A percentile compares a stretch with the other conserved stretches of the same genome.
phyloP scores from a whole-genome alignment of 2,113 vertebrate species.

The Ophiodon elongatus region DNA sequence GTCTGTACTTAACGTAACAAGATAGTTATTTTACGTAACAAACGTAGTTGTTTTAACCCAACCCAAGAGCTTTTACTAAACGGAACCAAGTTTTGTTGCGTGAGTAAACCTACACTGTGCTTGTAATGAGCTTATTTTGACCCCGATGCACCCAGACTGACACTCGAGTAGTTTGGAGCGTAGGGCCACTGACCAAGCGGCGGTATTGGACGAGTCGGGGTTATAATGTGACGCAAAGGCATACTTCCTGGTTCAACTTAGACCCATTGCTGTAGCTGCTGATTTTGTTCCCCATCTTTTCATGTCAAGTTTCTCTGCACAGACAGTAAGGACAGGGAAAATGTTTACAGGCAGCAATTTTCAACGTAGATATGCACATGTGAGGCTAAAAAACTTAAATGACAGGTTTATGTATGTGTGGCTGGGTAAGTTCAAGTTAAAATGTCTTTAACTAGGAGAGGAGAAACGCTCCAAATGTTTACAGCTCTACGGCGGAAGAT shows the following conservation, averaged over 20 bases:
- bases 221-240: background rate
- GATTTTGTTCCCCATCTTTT: background rate
- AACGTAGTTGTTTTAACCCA: background rate
- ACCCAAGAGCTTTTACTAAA: background rate
- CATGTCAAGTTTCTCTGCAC: background rate
- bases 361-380: background rate
- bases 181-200: too few species aligned
- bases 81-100: background rate
- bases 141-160: too few species aligned
- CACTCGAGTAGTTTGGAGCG: background rate
- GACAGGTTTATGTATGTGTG: background rate
- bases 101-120: too few species aligned
- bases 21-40: background rate
- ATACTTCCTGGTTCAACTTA: too few species aligned
- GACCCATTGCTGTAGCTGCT: too few species aligned
- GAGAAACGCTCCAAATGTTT: background rate
- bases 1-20: background rate
- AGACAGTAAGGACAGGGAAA: background rate
- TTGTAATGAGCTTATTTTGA: too few species aligned
- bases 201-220: background rate
- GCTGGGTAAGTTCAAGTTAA: background rate
- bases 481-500: background rate
- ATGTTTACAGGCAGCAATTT: background rate
- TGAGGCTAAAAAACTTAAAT: background rate
- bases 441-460: background rate